Conservation (phyloP, 2,113 vertebrate species). For the Rattus norvegicus region GRCr8 NC_086022.1:62829501-62830000, state of each 20-base stretch:
- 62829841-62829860: slow-evolving; percentile 4
- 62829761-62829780: slow-evolving; percentile 47
- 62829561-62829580: slow-evolving; percentile 75
- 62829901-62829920: too few species aligned
- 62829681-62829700: slow-evolving; percentile 49
- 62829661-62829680: slow-evolving; percentile 73
- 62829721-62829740: slow-evolving; percentile 54
- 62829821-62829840: slow-evolving; percentile 34
- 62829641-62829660: slow-evolving; percentile 70
- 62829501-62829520: slow-evolving; percentile 10
- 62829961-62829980: too few species aligned
- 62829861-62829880: not conserved
- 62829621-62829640: slow-evolving; percentile 9
- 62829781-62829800: slow-evolving; percentile 69
- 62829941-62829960: not conserved
- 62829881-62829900: too few species aligned
- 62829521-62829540: slow-evolving; percentile 60
- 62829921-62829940: not conserved
- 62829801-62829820: slow-evolving; percentile 42
- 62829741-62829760: slow-evolving; percentile 58
- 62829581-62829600: slow-evolving; percentile 67
- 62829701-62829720: slow-evolving; percentile 71
- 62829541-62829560: slow-evolving; percentile 74
- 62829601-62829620: not conserved
- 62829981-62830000: not conserved